phyloP scores from a whole-genome alignment of 2,888 invertebrate genomes.

The Heliconius charithonia region DNA sequence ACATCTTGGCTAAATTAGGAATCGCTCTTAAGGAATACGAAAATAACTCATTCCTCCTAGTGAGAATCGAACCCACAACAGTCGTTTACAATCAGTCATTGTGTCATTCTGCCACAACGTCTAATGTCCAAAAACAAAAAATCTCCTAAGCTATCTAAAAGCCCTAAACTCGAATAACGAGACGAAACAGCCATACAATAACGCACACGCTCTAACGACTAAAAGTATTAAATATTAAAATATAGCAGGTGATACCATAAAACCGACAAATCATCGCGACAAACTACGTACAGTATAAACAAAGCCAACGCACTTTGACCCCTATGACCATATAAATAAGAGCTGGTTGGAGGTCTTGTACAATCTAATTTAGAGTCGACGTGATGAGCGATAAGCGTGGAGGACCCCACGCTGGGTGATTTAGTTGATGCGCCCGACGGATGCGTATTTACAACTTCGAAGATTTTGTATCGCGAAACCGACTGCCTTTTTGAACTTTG shows the following conservation, averaged over 20 bases:
- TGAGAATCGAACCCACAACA: no score
- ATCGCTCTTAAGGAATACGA: no score
- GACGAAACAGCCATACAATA: conserved; percentile 41
- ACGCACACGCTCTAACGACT: conserved; percentile 42
- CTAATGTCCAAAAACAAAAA: background rate
- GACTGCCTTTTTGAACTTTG: conserved; percentile 24
- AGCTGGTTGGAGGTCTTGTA: conserved; percentile 48
- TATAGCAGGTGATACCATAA: conserved; percentile 56
- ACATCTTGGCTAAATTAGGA: no score
- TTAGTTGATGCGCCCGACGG: conserved; percentile 57
- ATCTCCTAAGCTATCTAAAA: background rate
- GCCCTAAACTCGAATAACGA: conserved; percentile 8
- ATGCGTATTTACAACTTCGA: conserved; percentile 48
- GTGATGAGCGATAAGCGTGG: conserved; percentile 64
- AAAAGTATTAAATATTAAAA: conserved; percentile 43
- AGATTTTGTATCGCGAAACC: conserved; percentile 37
- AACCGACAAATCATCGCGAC: conserved; percentile 63
- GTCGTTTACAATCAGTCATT: no score
- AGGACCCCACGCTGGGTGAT: conserved; percentile 70
- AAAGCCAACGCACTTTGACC: conserved; percentile 2
- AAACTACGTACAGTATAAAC: conserved; percentile 40
- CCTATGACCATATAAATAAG: conserved; percentile 23
- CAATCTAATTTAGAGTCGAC: conserved; percentile 71
- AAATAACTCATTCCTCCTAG: no score
- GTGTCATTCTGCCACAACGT: background rate